Evolutionary conservation across 2,888 invertebrate species (phyloP).

Genomic region (Abrostola triplasia): DNA sequence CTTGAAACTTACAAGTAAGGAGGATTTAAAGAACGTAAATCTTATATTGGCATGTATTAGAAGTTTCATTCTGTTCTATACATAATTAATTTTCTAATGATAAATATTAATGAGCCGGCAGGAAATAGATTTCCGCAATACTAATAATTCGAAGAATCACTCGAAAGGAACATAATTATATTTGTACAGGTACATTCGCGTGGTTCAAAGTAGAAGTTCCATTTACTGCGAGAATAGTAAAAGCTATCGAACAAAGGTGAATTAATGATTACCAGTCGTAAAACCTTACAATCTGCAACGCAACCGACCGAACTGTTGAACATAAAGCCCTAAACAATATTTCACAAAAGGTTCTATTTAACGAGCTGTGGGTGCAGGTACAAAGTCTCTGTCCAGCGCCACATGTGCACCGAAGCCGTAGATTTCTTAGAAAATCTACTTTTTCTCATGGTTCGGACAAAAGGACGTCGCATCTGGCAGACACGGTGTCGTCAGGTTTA

Average conservation of each 20-base stretch:
- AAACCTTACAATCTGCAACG: slow-evolving; percentile 47
- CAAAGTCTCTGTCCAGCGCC: slow-evolving; percentile 61
- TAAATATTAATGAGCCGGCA: slow-evolving; percentile 38
- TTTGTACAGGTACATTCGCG: slow-evolving; percentile 18
- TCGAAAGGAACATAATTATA: slow-evolving; percentile 11
- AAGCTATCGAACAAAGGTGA: slow-evolving; percentile 44
- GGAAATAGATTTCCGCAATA: slow-evolving; percentile 44
- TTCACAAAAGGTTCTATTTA: slow-evolving; percentile 62
- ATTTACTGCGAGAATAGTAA: slow-evolving; percentile 24
- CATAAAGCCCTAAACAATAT: slow-evolving; percentile 44
- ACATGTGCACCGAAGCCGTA: slow-evolving; percentile 73
- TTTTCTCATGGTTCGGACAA: slow-evolving; percentile 69
- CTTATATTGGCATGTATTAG: slow-evolving; percentile 18
- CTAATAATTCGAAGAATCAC: slow-evolving; percentile 33
- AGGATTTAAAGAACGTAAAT: slow-evolving; percentile 17
- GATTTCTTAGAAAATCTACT: slow-evolving; percentile 71
- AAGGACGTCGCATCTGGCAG: slow-evolving; percentile 78
- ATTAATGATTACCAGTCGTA: slow-evolving; percentile 52
- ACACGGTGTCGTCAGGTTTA: slow-evolving; percentile 76
- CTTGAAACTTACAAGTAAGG: slow-evolving; percentile 34
- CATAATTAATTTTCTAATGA: slow-evolving; percentile 34
- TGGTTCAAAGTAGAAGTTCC: slow-evolving; percentile 14
- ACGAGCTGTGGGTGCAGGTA: slow-evolving; percentile 66
- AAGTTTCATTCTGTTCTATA: slow-evolving; percentile 24
- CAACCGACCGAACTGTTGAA: slow-evolving; percentile 40